These are phyloP conservation scores for Microctonus hyperodae DNA, from an alignment of 2,888 invertebrate species.

Conservation along the genomic window DNA sequence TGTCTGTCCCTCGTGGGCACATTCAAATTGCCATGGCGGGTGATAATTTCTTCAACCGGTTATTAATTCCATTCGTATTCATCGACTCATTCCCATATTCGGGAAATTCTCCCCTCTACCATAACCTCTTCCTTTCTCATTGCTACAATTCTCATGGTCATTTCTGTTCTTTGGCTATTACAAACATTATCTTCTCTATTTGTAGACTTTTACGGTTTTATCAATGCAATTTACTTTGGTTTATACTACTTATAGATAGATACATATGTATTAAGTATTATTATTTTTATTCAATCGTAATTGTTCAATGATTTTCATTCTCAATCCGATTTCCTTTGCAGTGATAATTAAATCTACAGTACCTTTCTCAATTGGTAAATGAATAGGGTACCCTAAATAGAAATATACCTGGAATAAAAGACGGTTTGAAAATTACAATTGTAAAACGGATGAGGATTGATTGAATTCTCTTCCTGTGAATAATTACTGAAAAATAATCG, in stretches of 20 bases:
- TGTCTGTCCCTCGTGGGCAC: slow-evolving; percentile 42
- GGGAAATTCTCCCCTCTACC: slow-evolving; percentile 44
- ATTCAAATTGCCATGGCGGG: slow-evolving; percentile 41
- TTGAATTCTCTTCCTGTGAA: not conserved
- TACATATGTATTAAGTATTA: no score
- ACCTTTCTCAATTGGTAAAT: not conserved
- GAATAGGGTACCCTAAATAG: not conserved
- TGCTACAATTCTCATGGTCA: slow-evolving; percentile 23
- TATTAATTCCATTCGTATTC: slow-evolving; percentile 40
- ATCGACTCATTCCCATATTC: slow-evolving; percentile 45
- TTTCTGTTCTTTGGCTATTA: not conserved
- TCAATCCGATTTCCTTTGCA: no score
- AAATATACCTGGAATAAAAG: not conserved
- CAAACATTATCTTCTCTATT: not conserved
- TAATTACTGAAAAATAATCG: not conserved
- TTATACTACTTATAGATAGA: no score
- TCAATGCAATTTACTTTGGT: not conserved
- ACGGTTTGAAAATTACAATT: not conserved
- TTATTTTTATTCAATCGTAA: no score
- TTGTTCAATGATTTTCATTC: not conserved
- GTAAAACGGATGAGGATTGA: not conserved
- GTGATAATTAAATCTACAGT: no score
- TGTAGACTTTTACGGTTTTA: slow-evolving; percentile 25
- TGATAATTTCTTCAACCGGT: slow-evolving; percentile 45
- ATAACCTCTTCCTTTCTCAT: slow-evolving; percentile 26